Conservation (phyloP, 2,888 invertebrate genomes). For the Drosophila buzzatii region DNA sequence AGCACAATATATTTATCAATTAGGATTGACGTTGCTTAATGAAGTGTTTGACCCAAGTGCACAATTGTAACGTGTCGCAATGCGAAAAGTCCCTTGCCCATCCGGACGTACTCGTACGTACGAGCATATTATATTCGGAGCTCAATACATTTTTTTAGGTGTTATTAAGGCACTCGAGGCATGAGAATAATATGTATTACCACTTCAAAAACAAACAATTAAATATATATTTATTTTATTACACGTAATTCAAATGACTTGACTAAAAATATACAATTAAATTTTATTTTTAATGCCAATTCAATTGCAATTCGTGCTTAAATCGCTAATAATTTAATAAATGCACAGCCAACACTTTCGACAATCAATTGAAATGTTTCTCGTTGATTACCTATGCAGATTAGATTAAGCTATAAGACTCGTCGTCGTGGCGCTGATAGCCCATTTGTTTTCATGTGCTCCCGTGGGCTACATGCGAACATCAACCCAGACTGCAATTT, state of each 20-base stretch:
- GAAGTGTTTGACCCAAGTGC: not conserved
- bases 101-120: not conserved
- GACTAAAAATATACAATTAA: conserved; percentile 29
- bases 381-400: conserved; percentile 4
- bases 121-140: not conserved
- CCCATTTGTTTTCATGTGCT: not conserved
- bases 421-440: conserved; percentile 23
- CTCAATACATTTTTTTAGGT: not conserved
- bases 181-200: not conserved
- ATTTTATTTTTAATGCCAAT: conserved; percentile 9
- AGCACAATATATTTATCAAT: conserved; percentile 36
- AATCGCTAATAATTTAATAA: conserved; percentile 27
- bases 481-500: conserved; percentile 21
- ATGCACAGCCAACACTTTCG: conserved; percentile 16
- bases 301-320: not conserved
- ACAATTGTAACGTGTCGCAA: conserved; percentile 31
- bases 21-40: conserved; percentile 41
- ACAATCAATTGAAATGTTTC: conserved; percentile 29
- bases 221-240: conserved; percentile 24
- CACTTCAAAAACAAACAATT: conserved; percentile 18
- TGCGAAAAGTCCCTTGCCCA: conserved; percentile 5
- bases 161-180: not conserved
- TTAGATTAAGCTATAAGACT: conserved; percentile 24
- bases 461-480: not conserved
- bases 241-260: conserved; percentile 35